phyloP scores from a whole-genome alignment of 2,113 vertebrate species.

The Ptyas mucosa region DNA sequence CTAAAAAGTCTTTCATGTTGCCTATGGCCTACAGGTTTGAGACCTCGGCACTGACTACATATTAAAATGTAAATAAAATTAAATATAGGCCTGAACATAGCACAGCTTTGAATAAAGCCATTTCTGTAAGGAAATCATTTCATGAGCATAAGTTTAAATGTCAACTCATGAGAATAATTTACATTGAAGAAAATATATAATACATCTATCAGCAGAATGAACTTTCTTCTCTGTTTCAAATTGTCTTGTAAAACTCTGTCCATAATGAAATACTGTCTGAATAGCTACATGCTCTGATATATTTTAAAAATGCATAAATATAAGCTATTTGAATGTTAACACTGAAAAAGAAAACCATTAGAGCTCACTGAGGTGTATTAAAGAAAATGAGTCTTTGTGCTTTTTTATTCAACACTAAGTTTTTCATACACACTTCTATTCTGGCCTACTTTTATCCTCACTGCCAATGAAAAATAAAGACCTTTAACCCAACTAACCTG shows the following conservation, averaged over 20 bases:
- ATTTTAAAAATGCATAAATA: not conserved
- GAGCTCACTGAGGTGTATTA: not conserved
- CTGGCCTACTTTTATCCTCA: not conserved
- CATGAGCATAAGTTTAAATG: constrained; percentile 31
- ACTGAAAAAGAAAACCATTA: not conserved
- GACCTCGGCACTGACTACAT: not conserved
- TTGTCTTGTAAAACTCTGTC: constrained; percentile 13
- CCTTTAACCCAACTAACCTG: not conserved
- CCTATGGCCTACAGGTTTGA: not conserved
- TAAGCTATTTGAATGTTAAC: not conserved
- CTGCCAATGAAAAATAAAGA: not conserved
- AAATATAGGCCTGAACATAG: constrained; percentile 3
- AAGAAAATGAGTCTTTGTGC: not conserved
- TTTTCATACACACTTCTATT: not conserved
- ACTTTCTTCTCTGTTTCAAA: not conserved
- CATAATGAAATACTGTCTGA: not conserved
- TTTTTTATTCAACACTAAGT: not conserved
- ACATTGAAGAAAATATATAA: constrained; percentile 20
- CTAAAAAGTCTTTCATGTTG: not conserved
- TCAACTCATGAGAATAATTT: not conserved
- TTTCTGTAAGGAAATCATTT: constrained; percentile 32
- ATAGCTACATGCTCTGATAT: not conserved
- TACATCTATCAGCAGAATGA: not conserved
- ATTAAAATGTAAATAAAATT: constrained; percentile 31
- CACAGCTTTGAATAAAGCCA: constrained; percentile 21